These are phyloP conservation scores for Sebastes melanostomus DNA, from an alignment of 2,797 vertebrate species.

Conservation along the genomic window DNA sequence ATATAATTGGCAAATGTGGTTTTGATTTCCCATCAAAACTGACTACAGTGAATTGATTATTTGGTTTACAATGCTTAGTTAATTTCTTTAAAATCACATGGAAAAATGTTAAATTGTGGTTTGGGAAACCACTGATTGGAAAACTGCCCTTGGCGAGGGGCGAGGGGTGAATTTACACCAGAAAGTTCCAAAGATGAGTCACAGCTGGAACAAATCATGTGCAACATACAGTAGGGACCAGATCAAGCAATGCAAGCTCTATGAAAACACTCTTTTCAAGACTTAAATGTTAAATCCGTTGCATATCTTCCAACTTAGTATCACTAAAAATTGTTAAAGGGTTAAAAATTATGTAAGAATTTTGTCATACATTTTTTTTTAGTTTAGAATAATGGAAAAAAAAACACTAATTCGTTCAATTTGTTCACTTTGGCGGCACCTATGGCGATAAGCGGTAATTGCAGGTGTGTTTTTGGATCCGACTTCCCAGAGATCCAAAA, in stretches of 20 bases:
- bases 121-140: constrained; percentile 17
- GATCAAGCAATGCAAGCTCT: not conserved
- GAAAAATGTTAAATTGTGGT: constrained; percentile 13
- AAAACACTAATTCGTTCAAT: too few relatives aligned
- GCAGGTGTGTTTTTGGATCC: too few relatives aligned
- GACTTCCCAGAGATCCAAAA: too few relatives aligned
- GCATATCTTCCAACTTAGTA: not conserved
- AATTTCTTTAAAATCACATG: not conserved
- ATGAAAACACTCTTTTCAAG: not conserved
- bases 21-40: not conserved
- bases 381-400: not conserved
- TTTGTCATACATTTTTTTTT: not conserved
- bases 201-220: not conserved
- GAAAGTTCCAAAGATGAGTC: not conserved
- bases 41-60: not conserved
- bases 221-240: not conserved
- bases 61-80: not conserved
- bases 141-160: not conserved
- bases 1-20: not conserved
- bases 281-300: not conserved
- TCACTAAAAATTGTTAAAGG: not conserved
- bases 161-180: not conserved
- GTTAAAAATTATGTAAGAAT: not conserved
- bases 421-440: too few relatives aligned
- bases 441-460: too few relatives aligned